Evolutionary conservation across 2,113 vertebrate genomes (phyloP).

Genomic region (Dipodomys merriami): DNA sequence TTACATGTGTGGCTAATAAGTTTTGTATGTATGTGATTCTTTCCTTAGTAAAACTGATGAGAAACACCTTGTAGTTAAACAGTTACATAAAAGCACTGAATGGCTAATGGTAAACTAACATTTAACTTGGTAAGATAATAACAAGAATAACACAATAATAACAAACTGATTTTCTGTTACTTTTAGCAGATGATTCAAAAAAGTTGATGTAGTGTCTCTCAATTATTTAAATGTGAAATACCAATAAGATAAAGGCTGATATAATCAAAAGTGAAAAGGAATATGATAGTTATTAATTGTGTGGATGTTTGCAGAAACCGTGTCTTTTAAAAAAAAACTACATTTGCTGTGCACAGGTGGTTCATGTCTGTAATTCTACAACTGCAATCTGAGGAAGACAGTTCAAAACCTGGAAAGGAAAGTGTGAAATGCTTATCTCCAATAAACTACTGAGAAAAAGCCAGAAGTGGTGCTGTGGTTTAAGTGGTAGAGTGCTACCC

Average conservation of each 20-base stretch:
- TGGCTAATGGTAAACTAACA: neutral
- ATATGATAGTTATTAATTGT: neutral
- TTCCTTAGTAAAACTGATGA: neutral
- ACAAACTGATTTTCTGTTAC: neutral
- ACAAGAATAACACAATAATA: neutral
- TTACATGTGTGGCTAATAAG: neutral
- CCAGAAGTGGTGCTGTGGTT: no score
- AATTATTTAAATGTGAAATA: conserved; percentile 30
- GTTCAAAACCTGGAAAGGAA: no score
- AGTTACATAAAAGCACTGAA: neutral
- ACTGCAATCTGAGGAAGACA: no score
- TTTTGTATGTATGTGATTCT: neutral
- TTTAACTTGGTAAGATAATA: neutral
- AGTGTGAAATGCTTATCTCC: no score
- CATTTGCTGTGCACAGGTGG: neutral
- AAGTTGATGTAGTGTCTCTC: neutral
- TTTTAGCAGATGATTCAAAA: neutral
- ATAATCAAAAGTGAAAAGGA: conserved; percentile 8
- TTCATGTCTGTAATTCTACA: no score
- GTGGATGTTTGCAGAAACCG: neutral
- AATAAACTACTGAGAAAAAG: no score
- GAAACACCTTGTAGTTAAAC: neutral
- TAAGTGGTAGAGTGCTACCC: no score
- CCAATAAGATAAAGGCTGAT: neutral
- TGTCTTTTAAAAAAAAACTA: conserved; percentile 23